Conservation (phyloP, 2,797 vertebrate species). For the Falco columbarius region DNA sequence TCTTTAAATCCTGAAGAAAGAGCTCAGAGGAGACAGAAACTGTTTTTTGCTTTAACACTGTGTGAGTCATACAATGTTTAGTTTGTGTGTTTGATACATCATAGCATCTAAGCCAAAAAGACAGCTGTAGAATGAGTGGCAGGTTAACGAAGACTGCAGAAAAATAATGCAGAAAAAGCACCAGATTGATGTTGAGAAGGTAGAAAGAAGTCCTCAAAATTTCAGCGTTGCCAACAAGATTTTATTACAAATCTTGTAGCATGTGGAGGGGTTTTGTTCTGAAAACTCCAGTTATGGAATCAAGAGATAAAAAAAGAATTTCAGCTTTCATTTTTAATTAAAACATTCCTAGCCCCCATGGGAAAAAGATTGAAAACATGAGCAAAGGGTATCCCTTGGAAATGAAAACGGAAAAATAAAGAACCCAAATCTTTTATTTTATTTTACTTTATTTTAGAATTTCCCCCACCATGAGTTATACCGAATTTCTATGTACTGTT, state of each 20-base stretch:
- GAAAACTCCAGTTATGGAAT: background rate
- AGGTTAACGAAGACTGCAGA: constrained; percentile 23
- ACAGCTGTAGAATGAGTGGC: constrained; percentile 15
- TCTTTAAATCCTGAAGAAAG: constrained; percentile 13
- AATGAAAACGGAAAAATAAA: constrained; percentile 16
- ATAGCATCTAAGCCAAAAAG: constrained; percentile 25
- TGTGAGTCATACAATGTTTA: constrained; percentile 27
- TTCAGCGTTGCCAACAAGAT: background rate
- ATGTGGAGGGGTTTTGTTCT: background rate
- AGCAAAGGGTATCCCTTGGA: background rate
- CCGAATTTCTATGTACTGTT: background rate
- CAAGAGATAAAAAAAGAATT: background rate
- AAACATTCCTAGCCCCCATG: background rate
- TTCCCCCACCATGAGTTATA: background rate
- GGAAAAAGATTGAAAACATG: constrained; percentile 7
- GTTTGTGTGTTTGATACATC: constrained; percentile 30
- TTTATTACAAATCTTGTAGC: background rate
- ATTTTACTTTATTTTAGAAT: background rate
- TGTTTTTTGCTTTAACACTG: background rate
- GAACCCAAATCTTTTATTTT: background rate
- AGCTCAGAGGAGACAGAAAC: background rate
- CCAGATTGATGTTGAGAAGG: background rate
- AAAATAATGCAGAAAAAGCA: background rate
- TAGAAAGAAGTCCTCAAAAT: background rate
- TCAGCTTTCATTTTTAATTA: constrained; percentile 34